A percentile compares a stretch with the other conserved stretches of the same genome.
Evolutionary conservation across 2,113 vertebrate species (phyloP).

Genomic region (Bufo gargarizans): DNA sequence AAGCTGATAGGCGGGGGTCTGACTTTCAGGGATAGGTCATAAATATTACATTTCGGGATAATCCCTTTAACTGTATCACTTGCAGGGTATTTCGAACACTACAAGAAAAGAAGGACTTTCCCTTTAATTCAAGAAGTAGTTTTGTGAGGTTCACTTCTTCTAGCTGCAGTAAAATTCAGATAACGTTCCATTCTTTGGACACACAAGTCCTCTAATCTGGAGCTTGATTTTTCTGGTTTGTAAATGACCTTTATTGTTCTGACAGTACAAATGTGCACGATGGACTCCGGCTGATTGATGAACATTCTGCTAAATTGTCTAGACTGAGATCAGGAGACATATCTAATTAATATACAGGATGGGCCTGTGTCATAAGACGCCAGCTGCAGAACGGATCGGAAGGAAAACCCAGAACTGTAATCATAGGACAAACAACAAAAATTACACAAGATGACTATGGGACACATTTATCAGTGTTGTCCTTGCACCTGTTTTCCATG

Average conservation of each 20-base stretch:
- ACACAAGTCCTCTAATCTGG: neutral
- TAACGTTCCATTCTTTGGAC: no score
- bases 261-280: neutral
- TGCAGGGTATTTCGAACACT: no score
- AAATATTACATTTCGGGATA: no score
- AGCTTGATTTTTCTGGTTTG: neutral
- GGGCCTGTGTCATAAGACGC: neutral
- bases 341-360: neutral
- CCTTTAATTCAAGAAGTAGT: no score
- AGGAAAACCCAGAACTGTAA: neutral
- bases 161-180: no score
- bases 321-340: slow-evolving; percentile 12
- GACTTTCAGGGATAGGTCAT: no score
- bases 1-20: no score
- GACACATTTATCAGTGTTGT: no score
- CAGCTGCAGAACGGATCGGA: neutral
- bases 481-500: no score
- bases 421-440: neutral
- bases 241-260: slow-evolving; percentile 13
- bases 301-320: neutral
- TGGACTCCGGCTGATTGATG: neutral
- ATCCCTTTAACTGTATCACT: no score
- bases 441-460: neutral
- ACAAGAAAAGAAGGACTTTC: no score
- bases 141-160: no score